These are phyloP conservation scores for Melanotaenia pygmaea DNA, from an alignment of 2,797 vertebrate genomes.

Conservation along the genomic window DNA sequence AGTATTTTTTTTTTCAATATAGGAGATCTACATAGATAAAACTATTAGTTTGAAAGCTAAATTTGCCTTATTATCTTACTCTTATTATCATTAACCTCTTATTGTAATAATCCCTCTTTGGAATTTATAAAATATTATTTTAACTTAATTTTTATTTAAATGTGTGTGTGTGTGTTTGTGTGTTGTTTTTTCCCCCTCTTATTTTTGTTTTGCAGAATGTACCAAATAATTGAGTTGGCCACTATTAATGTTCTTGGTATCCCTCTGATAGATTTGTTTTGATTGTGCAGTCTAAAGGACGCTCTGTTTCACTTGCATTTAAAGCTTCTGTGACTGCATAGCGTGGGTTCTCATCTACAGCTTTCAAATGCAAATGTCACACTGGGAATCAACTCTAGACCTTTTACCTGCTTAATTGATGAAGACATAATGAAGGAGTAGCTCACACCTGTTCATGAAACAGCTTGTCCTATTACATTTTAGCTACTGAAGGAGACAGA, in stretches of 20 bases:
- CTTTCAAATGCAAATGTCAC: conserved; percentile 21
- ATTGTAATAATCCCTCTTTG: too few species aligned
- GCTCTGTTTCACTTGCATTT: not conserved
- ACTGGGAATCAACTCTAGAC: not conserved
- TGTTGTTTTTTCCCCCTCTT: not conserved
- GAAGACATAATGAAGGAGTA: not conserved
- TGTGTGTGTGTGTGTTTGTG: too few species aligned
- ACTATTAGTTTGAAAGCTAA: too few species aligned
- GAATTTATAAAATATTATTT: too few species aligned
- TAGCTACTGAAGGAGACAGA: not conserved
- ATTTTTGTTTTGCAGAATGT: not conserved
- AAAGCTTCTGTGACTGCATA: not conserved
- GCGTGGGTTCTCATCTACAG: not conserved
- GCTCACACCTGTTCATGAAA: conserved; percentile 7
- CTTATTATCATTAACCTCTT: too few species aligned
- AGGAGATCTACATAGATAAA: too few species aligned
- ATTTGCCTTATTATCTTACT: too few species aligned
- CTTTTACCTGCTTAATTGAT: conserved; percentile 5
- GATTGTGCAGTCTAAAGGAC: not conserved
- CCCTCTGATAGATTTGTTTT: too few species aligned
- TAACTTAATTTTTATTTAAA: too few species aligned
- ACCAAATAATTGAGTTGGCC: not conserved
- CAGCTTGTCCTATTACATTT: not conserved
- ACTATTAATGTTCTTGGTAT: not conserved
- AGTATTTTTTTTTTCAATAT: too few species aligned